Evolutionary conservation across 2,888 invertebrate genomes (phyloP).

Genomic region (Drosophila recens): DNA sequence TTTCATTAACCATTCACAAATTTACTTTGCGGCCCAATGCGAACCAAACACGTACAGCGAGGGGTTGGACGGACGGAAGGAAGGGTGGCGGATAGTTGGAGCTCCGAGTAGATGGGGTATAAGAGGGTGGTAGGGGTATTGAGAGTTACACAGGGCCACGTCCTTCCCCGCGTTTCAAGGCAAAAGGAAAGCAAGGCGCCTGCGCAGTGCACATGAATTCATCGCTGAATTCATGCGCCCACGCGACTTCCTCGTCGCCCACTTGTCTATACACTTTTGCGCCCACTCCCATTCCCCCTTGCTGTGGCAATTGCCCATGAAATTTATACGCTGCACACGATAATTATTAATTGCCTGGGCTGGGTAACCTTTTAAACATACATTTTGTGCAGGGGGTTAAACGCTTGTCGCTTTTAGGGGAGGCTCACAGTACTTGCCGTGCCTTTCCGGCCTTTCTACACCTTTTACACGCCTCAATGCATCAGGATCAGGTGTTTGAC

Average conservation of each 20-base stretch:
- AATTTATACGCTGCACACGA: conserved; percentile 73
- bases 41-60: background rate
- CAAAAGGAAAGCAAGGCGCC: conserved; percentile 47
- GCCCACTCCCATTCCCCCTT: background rate
- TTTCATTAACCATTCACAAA: conserved; percentile 83
- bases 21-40: conserved; percentile 75
- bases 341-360: conserved; percentile 78
- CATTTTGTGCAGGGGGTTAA: conserved; percentile 22
- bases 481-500: conserved; percentile 82
- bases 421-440: conserved; percentile 10
- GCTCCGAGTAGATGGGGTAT: background rate
- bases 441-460: conserved; percentile 78
- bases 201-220: conserved; percentile 58
- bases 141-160: conserved; percentile 47
- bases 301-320: conserved; percentile 80
- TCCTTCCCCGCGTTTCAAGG: conserved; percentile 71
- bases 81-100: background rate
- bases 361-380: conserved; percentile 6
- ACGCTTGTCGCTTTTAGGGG: conserved; percentile 43
- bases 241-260: conserved; percentile 51
- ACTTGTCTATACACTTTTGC: background rate
- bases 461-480: conserved; percentile 82
- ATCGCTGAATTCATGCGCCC: conserved; percentile 53
- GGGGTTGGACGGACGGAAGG: background rate
- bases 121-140: background rate